Conservation (phyloP, 2,888 invertebrate species). For the Archips crataeganus region DNA sequence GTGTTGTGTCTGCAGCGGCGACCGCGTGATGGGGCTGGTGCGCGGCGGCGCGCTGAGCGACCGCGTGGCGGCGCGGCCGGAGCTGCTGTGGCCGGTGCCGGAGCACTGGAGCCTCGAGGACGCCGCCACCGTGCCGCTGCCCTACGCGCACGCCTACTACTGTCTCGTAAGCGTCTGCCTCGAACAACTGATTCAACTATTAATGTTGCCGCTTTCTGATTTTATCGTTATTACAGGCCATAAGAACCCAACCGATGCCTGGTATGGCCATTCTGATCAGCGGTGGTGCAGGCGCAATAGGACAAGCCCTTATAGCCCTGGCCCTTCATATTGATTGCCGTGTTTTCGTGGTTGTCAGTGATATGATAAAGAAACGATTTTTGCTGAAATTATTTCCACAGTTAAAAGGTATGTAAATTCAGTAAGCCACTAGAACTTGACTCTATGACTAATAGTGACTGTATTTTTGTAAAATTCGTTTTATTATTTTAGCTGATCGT, state of each 20-base stretch:
- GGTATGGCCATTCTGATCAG: constrained; percentile 58
- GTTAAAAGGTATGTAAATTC: constrained; percentile 55
- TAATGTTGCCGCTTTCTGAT: not conserved
- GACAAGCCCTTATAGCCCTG: constrained; percentile 66
- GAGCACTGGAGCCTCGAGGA: constrained; percentile 89
- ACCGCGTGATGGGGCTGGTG: constrained; percentile 88
- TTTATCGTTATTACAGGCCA: constrained; percentile 31
- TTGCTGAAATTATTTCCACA: constrained; percentile 62
- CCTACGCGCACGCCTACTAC: constrained; percentile 86
- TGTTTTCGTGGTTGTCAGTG: constrained; percentile 69
- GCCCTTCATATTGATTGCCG: constrained; percentile 58
- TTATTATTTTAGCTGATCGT: constrained; percentile 57
- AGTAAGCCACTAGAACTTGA: not conserved
- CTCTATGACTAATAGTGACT: not conserved
- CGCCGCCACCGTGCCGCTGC: constrained; percentile 91
- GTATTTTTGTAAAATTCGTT: not conserved
- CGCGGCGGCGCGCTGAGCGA: constrained; percentile 81
- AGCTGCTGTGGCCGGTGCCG: constrained; percentile 88
- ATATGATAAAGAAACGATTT: constrained; percentile 64
- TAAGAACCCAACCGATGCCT: constrained; percentile 43
- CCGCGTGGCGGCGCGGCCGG: constrained; percentile 78
- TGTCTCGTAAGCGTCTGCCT: constrained; percentile 62
- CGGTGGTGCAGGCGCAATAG: constrained; percentile 67
- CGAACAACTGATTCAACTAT: constrained; percentile 50
- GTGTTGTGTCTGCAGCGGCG: constrained; percentile 64